phyloP scores from a whole-genome alignment of 2,113 vertebrate species.

The Mustela nigripes region DNA sequence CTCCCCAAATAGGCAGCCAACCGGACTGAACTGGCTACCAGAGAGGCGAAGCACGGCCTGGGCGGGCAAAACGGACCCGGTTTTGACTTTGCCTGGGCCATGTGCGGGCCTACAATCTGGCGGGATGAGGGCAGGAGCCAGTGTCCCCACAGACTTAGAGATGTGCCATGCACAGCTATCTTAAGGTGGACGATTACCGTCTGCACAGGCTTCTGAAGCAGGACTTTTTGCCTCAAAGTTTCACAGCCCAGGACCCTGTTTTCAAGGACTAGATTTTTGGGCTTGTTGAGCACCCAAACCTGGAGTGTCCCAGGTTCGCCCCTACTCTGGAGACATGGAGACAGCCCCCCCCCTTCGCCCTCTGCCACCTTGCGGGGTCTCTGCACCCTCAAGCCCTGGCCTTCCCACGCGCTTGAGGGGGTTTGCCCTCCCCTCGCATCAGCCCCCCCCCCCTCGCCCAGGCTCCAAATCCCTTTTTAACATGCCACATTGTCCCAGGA shows the following conservation, averaged over 20 bases:
- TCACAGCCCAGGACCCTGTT: background rate
- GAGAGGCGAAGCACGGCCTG: background rate
- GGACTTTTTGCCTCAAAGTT: background rate
- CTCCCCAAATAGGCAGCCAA: background rate
- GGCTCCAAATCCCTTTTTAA: slow-evolving; percentile 87
- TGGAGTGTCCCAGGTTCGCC: background rate
- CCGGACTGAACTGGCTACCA: background rate
- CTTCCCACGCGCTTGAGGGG: slow-evolving; percentile 80
- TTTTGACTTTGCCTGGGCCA: background rate
- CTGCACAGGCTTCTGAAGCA: background rate
- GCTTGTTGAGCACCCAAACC: background rate
- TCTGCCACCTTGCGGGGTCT: background rate
- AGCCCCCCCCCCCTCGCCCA: slow-evolving; percentile 62
- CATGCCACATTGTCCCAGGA: slow-evolving; percentile 86
- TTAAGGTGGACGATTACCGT: background rate
- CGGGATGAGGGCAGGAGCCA: background rate
- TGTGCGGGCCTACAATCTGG: background rate
- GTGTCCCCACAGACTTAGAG: fast-evolving
- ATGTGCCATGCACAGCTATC: background rate
- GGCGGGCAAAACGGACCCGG: fast-evolving
- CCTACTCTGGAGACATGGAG: background rate
- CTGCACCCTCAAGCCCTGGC: slow-evolving; percentile 57
- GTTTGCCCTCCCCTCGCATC: background rate
- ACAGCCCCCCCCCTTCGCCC: background rate
- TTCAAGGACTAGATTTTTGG: background rate